Evolutionary conservation across 2,797 vertebrate species (phyloP), one percentile per base, ranked within the genome.

Genomic region (Pipistrellus nathusii): DNA sequence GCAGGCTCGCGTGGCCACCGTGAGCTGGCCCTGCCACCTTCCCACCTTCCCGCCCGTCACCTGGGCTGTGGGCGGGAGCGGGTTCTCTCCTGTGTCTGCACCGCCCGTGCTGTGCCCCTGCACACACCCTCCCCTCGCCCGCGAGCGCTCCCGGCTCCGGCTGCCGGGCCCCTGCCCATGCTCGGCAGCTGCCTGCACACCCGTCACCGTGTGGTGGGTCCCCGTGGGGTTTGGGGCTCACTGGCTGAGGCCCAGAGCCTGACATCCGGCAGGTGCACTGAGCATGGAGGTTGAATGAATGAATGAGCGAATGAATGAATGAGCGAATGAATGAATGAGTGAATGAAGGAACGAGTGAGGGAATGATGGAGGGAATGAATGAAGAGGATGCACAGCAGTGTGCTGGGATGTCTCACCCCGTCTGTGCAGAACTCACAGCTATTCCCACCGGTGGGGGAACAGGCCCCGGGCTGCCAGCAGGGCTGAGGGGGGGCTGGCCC

Each of bases 61-160:
- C 12, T 8, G 0, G 10, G 32, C 3, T 6, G 38, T 30, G 1
- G 10, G 8, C 73, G 32, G 1, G 11, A 35, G 30, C 0, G 0
- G 8, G 2, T 3, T 11, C 35, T 71, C 41, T 2, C 20, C 0
- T 0, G 1, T 14, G 7, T 15, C 44, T 57, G 87, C 71, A 0
- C 8, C 20, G 18, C 38, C 10, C 5, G 0, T 1, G 38, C n/a
- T 8, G 13, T 14, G 15, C 13, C 51, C 20, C 41, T 0, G 17
- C 17, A 38, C 15, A 30, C 18, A 14, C 64, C 32, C 27, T 68
- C 6, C 68, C 18, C 23, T 69, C 10, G 9, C 57, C 30, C 2
- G 5, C 0, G 17, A 18, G 64, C 46, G 38, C 17, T 5, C 51
- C 0, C 21, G 32, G 62, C n/a, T 5, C 48, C 25, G 20, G 80